Conservation (phyloP, 2,888 invertebrate species). For the Lasioglossum leucozonium region DNA sequence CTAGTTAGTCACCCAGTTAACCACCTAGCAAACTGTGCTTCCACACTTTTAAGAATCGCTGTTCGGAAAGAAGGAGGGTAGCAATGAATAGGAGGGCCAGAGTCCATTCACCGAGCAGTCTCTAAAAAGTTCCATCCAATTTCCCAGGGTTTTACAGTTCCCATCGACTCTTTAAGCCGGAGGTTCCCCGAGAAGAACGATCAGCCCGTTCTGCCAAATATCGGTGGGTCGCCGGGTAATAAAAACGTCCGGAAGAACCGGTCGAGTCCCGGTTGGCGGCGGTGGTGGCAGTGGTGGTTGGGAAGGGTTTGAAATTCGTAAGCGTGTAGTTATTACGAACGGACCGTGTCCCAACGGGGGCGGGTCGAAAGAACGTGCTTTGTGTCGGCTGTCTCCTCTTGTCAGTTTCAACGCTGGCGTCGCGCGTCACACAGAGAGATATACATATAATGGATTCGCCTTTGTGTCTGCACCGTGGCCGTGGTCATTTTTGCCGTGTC, state of each 20-base stretch:
- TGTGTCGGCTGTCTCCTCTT: conserved; percentile 65
- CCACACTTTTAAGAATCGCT: not conserved
- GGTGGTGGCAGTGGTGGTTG: not conserved
- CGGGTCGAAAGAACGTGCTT: conserved; percentile 49
- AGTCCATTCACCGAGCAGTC: not conserved
- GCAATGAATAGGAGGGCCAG: conserved; percentile 1
- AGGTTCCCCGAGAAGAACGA: not conserved
- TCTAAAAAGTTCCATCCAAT: conserved; percentile 6
- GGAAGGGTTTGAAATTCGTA: conserved; percentile 38
- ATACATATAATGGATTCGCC: conserved; percentile 60
- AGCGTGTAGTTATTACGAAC: conserved; percentile 51
- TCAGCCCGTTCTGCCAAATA: not conserved
- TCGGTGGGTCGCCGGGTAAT: not conserved
- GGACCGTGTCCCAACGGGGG: conserved; percentile 19
- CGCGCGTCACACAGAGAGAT: conserved; percentile 38
- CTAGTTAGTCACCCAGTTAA: not conserved
- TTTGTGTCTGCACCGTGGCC: conserved; percentile 53
- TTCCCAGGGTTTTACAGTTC: conserved; percentile 4
- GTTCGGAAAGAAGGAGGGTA: not conserved
- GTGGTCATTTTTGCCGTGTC: conserved; percentile 56
- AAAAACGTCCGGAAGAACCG: conserved; percentile 6
- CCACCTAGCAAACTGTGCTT: not conserved
- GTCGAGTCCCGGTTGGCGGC: not conserved
- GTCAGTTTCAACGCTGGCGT: conserved; percentile 41
- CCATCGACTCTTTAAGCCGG: conserved; percentile 2